Percentiles rank a stretch among this genome's conserved stretches.
These are phyloP conservation scores for Acromyrmex echinatior DNA, from an alignment of 1,140 invertebrate genomes.

Conservation along the genomic window DNA sequence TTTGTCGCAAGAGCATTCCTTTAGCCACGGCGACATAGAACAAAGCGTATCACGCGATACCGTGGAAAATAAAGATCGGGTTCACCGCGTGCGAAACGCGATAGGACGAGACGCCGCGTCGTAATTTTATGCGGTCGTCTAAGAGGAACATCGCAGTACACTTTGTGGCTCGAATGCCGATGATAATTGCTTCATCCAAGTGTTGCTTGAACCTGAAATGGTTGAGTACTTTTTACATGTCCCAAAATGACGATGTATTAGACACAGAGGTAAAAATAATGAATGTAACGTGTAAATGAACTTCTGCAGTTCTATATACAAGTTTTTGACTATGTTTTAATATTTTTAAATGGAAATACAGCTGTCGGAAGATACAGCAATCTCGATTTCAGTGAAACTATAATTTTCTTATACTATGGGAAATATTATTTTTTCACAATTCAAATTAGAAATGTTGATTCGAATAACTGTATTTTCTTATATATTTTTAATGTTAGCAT, in stretches of 20 bases:
- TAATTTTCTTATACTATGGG: not conserved
- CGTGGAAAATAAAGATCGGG: slow-evolving; percentile 60
- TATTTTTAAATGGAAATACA: not conserved
- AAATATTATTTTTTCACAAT: slow-evolving; percentile 37
- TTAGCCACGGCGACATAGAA: slow-evolving; percentile 26
- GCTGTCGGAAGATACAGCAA: not conserved
- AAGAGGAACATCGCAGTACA: not conserved
- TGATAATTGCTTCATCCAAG: slow-evolving; percentile 46
- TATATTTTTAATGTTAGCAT: not conserved
- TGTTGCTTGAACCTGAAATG: slow-evolving; percentile 4
- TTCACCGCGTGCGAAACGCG: slow-evolving; percentile 51
- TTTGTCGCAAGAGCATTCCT: slow-evolving; percentile 14
- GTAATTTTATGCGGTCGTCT: slow-evolving; percentile 50
- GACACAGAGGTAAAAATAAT: not conserved
- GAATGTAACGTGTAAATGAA: not conserved
- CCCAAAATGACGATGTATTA: not conserved
- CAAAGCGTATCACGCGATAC: slow-evolving; percentile 64
- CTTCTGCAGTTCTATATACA: not conserved
- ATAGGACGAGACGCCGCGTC: slow-evolving; percentile 30
- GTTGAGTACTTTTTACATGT: slow-evolving; percentile 3
- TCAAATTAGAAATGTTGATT: not conserved
- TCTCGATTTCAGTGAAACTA: slow-evolving; percentile 21
- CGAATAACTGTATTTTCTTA: not conserved
- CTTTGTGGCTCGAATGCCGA: slow-evolving; percentile 20
- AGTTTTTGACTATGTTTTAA: not conserved